A percentile compares a stretch with the other conserved stretches of the same genome.
Evolutionary conservation across 2,888 invertebrate genomes (phyloP).

Genomic region (Malthinus flaveolus): DNA sequence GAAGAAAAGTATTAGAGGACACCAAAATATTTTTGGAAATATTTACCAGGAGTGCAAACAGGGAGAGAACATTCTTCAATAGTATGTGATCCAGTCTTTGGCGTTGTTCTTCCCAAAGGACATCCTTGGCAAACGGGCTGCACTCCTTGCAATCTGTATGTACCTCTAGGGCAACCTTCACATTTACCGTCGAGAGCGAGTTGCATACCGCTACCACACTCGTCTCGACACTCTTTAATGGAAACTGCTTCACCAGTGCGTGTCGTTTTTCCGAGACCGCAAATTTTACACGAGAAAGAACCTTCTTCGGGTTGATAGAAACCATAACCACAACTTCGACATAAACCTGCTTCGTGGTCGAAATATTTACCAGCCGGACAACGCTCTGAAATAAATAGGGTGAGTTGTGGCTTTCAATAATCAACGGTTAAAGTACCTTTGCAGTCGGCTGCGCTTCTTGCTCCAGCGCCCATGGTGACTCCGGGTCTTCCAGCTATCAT

Average conservation of each 20-base stretch:
- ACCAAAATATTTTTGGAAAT: neutral
- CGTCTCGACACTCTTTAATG: conserved; percentile 85
- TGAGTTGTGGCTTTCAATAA: neutral
- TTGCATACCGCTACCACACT: conserved; percentile 85
- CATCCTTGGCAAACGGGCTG: conserved; percentile 88
- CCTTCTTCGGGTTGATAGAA: conserved; percentile 92
- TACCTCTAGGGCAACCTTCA: conserved; percentile 84
- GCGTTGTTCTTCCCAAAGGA: conserved; percentile 88
- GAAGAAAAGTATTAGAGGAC: neutral
- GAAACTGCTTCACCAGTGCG: conserved; percentile 88
- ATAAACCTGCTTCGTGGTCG: conserved; percentile 84
- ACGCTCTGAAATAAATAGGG: conserved; percentile 63
- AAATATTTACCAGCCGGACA: conserved; percentile 95
- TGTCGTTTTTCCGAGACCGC: conserved; percentile 90
- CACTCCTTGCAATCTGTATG: conserved; percentile 75
- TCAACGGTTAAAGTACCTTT: conserved; percentile 61
- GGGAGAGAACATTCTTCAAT: conserved; percentile 92
- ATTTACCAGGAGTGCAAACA: conserved; percentile 73
- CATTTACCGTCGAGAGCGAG: conserved; percentile 86
- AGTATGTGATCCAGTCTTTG: conserved; percentile 78
- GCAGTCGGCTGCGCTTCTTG: conserved; percentile 85
- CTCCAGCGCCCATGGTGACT: conserved; percentile 85
- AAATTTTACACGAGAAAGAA: conserved; percentile 84
- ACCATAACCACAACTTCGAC: conserved; percentile 91
- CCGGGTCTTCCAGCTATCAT: conserved; percentile 87